These are phyloP conservation scores for Agapornis roseicollis DNA, from an alignment of 2,113 vertebrate genomes.

Conservation along the genomic window DNA sequence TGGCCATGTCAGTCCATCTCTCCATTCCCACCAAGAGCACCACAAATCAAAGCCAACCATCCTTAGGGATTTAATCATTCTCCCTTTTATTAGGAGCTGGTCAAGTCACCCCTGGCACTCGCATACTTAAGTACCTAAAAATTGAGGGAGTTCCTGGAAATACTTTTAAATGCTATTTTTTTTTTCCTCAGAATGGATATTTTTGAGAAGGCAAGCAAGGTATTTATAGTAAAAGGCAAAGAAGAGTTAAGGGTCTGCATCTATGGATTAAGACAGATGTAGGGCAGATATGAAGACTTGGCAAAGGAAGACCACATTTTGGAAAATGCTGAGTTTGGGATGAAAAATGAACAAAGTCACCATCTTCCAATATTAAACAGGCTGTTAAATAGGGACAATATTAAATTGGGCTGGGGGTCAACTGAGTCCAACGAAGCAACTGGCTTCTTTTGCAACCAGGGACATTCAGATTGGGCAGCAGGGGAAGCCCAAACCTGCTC, in stretches of 20 bases:
- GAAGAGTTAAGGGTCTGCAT: neutral
- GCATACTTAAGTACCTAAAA: neutral
- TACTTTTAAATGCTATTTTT: neutral
- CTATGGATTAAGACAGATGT: neutral
- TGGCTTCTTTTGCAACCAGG: neutral
- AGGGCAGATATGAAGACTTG: neutral
- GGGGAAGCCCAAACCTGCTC: neutral
- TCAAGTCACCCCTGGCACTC: neutral
- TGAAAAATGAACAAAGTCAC: rapidly evolving
- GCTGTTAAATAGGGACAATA: neutral
- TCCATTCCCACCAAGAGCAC: neutral
- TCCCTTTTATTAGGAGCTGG: neutral
- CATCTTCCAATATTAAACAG: neutral
- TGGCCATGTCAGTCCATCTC: rapidly evolving
- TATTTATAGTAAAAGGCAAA: neutral
- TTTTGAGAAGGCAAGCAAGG: neutral
- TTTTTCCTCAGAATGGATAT: neutral
- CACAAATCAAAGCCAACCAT: neutral
- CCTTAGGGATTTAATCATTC: neutral
- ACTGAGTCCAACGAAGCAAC: neutral
- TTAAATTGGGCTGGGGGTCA: neutral
- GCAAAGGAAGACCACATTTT: neutral
- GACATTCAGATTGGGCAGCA: neutral
- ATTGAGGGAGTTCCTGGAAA: neutral
- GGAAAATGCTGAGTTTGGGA: neutral